phyloP scores from a whole-genome alignment of 2,797 vertebrate genomes.

The Limnodromus scolopaceus region DNA sequence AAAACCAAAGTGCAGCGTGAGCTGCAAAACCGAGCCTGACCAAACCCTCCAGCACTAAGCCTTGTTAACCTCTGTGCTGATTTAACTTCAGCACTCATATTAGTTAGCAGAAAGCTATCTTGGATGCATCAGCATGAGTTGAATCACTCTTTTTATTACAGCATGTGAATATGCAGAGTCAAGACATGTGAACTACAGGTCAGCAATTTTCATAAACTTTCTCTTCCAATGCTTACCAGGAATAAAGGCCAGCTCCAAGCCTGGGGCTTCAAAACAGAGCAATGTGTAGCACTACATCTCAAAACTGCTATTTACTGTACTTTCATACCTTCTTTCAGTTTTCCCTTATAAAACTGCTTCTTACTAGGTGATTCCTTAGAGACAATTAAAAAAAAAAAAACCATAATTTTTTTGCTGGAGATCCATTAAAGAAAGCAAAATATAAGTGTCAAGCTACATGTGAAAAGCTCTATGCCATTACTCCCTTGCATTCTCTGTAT shows the following conservation, averaged over 20 bases:
- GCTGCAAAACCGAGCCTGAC: neutral
- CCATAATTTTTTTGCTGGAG: neutral
- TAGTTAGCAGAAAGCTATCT: neutral
- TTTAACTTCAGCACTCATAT: neutral
- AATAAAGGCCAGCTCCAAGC: neutral
- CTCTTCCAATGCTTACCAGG: neutral
- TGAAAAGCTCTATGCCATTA: neutral
- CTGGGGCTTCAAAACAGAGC: neutral
- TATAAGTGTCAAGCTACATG: neutral
- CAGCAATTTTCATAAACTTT: neutral
- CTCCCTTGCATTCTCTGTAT: constrained; percentile 40
- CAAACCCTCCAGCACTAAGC: neutral
- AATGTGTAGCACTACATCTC: neutral
- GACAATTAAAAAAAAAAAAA: neutral
- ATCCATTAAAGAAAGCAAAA: neutral
- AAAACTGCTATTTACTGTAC: neutral
- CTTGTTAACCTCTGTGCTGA: neutral
- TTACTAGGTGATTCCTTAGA: neutral
- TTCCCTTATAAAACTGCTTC: neutral
- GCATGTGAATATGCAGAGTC: neutral
- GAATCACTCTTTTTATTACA: neutral
- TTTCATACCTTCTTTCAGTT: neutral
- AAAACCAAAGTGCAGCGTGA: neutral
- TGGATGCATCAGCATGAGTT: neutral
- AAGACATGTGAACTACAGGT: neutral